Evolutionary conservation across 2,888 invertebrate species (phyloP), one percentile per base, ranked within the genome.

Genomic region (Sarcophaga rosellei): DNA sequence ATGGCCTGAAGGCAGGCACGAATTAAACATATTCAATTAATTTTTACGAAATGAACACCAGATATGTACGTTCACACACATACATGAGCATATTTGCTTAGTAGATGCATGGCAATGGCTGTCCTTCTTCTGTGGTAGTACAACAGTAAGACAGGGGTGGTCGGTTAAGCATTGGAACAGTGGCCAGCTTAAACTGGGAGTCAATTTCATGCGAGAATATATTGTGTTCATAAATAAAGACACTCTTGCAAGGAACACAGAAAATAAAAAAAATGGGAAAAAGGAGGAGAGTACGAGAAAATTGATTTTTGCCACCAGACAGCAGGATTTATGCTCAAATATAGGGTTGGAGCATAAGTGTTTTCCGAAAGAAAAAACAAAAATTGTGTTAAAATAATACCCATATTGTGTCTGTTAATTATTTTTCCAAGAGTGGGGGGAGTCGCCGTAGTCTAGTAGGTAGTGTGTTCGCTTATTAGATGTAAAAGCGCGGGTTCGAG

Each of bases 11-110:
- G 83, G 77, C 83, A 76, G 75, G 62, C 81, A 78, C 81, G 84
- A 84, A 86, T 86, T 86, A 86, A 86, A 84, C 70, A 81, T 84
- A 81, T 86, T 86, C 86, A 86, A 86, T 86, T 86, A 86, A 84
- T 84, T 86, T 86, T 81, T 84, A 78, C 75, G 78, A 81, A 86
- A 84, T 84, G 78, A 86, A 86, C 81, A 78, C 63, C 81, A 86
- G 78, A 66, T 25, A 72, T 81, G 74, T 73, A 70, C 45, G 20
- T 61, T 68, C 76, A 73, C 25, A 70, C 12, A 10, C 21, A 47
- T 6, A 23, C 63, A 21, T 35, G 10, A 15, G 20, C 21, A 23
- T 47, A 20, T 44, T 35, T 21, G n/a, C 3, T 62, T 65, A 65
- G 53, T 21, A 75, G 57, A 4, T 45, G 61, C 80, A 73, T 70